Evolutionary conservation across 2,113 vertebrate species (phyloP).

Genomic region (Synchiropus splendidus): DNA sequence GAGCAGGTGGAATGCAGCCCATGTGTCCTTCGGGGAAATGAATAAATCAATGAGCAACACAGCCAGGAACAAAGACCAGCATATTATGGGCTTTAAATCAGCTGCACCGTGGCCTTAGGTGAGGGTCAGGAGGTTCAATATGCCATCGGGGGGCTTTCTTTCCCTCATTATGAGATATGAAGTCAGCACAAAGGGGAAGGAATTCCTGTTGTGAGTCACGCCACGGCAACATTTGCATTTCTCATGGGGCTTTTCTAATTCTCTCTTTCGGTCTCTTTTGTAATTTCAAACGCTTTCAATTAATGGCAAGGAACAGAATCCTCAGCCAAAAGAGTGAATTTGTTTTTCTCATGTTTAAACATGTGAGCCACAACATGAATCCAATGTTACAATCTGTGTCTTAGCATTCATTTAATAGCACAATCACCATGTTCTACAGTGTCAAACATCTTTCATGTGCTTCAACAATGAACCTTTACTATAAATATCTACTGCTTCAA

Average conservation of each 20-base stretch:
- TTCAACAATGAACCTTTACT: too few species aligned
- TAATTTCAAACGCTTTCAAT: too few species aligned
- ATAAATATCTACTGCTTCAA: too few species aligned
- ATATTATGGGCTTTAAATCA: conserved; percentile 23
- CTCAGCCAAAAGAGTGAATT: too few species aligned
- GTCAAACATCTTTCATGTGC: too few species aligned
- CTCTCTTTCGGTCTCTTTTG: too few species aligned
- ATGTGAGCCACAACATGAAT: too few species aligned
- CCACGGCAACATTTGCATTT: conserved; percentile 19
- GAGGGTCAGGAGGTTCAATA: conserved; percentile 9
- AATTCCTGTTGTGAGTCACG: conserved; percentile 7
- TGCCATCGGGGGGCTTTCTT: conserved; percentile 22
- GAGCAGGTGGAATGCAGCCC: conserved; percentile 55
- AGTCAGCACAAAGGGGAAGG: conserved; percentile 12
- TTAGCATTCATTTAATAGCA: too few species aligned
- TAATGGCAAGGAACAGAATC: too few species aligned
- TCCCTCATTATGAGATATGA: conserved; percentile 32
- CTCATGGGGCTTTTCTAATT: not conserved
- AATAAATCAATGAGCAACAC: conserved; percentile 47
- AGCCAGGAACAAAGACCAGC: conserved; percentile 14
- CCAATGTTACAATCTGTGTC: too few species aligned
- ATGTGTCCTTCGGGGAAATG: conserved; percentile 32
- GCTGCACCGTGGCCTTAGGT: conserved; percentile 13
- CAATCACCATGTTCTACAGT: too few species aligned
- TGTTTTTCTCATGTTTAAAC: too few species aligned